These are phyloP conservation scores for Pantherophis alleghaniensis DNA, from an alignment of 2,797 vertebrate genomes.

Conservation along the genomic window DNA sequence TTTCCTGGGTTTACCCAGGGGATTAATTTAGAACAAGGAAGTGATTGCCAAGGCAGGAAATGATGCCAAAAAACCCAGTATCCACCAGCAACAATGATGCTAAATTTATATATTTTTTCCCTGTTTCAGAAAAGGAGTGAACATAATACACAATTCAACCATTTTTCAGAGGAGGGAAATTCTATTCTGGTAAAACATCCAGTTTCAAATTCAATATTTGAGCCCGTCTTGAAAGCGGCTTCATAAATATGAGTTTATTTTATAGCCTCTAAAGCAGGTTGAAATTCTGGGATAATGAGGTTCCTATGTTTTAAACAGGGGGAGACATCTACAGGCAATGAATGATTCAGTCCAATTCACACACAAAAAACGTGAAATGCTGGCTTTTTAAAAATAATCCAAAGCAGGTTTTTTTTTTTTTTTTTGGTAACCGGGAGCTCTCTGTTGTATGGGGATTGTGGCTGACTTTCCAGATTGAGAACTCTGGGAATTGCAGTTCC, in stretches of 20 bases:
- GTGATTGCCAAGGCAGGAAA: background rate
- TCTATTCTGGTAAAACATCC: background rate
- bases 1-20: background rate
- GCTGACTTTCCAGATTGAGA: background rate
- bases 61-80: background rate
- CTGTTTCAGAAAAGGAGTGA: background rate
- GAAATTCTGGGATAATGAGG: background rate
- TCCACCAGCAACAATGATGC: background rate
- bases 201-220: background rate
- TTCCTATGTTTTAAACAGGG: background rate
- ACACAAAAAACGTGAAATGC: background rate
- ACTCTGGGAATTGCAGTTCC: background rate
- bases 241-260: background rate
- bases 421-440: background rate
- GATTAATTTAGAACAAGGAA: background rate
- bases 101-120: background rate
- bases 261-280: background rate
- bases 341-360: background rate
- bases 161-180: background rate
- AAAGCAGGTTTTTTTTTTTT: background rate
- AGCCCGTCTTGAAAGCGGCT: background rate
- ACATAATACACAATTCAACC: background rate
- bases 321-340: background rate
- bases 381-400: background rate
- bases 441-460: background rate